Evolutionary conservation across 92 coral and sea anemone species (phyloP).

Genomic region (Palythoa grandis): DNA sequence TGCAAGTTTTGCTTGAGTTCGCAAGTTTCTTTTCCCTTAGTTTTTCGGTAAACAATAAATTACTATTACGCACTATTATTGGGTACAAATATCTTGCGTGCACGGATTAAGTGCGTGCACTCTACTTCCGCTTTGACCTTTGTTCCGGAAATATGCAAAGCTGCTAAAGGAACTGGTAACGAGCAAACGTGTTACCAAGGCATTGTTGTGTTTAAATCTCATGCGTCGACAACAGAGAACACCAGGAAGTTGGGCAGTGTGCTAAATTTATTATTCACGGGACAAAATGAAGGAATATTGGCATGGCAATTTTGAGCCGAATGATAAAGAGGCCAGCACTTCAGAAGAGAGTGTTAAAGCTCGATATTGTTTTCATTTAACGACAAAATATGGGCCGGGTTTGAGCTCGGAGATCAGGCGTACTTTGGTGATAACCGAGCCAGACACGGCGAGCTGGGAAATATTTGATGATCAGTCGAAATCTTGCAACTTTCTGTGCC

Average conservation of each 20-base stretch:
- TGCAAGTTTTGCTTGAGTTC: too few relatives aligned
- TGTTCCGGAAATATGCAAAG: background rate
- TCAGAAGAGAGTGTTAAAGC: background rate
- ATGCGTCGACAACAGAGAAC: background rate
- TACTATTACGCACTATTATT: too few relatives aligned
- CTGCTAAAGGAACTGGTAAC: constrained; percentile 11
- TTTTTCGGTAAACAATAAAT: too few relatives aligned
- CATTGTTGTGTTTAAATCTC: background rate
- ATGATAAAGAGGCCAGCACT: background rate
- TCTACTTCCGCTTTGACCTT: too few relatives aligned
- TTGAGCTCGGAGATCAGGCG: background rate
- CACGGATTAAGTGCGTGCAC: too few relatives aligned
- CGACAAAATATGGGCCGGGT: background rate
- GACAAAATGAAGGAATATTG: constrained; percentile 29
- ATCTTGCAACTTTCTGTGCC: background rate
- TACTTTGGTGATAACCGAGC: background rate
- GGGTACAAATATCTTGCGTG: too few relatives aligned
- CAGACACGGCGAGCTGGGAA: constrained; percentile 17
- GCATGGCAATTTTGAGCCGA: constrained; percentile 4
- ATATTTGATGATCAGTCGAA: background rate
- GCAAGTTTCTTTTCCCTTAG: too few relatives aligned
- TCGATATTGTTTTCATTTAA: background rate
- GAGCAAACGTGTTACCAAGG: constrained; percentile 13
- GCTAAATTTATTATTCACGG: background rate
- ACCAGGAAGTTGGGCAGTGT: constrained; percentile 13